Conservation (phyloP, 2,888 invertebrate species). For the Nephrocerus scutellatus region DNA sequence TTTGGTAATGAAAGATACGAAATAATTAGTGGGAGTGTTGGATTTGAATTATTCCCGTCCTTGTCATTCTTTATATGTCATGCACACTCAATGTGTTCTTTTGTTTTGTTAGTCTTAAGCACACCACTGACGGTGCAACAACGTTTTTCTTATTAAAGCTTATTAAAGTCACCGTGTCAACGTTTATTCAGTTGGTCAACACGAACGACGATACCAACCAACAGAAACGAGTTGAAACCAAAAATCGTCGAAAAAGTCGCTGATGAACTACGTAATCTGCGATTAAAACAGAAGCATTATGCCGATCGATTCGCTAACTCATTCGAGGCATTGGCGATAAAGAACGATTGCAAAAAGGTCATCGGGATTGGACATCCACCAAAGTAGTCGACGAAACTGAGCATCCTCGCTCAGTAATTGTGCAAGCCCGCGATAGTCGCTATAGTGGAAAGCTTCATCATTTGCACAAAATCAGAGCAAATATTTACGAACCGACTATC, state of each 20-base stretch:
- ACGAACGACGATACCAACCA: conserved; percentile 12
- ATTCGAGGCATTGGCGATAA: conserved; percentile 7
- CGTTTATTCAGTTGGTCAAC: conserved; percentile 19
- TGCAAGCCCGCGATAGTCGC: conserved; percentile 13
- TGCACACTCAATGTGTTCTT: too few species aligned
- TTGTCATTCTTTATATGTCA: too few species aligned
- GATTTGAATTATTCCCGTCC: too few species aligned
- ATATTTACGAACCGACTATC: too few species aligned
- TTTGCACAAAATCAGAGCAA: too few species aligned
- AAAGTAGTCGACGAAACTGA: conserved; percentile 10
- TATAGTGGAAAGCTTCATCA: conserved; percentile 11
- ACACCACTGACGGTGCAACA: too few species aligned
- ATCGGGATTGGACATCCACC: conserved; percentile 14
- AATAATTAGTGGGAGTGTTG: too few species aligned
- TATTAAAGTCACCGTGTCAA: too few species aligned
- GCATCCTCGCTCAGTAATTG: conserved; percentile 15
- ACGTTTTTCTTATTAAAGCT: too few species aligned
- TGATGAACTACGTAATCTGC: conserved; percentile 6
- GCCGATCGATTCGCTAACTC: conserved; percentile 6
- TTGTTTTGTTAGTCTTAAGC: too few species aligned
- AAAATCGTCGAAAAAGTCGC: conserved; percentile 23
- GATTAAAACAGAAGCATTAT: conserved; percentile 13
- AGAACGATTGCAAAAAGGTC: conserved; percentile 9
- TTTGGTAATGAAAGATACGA: too few species aligned
- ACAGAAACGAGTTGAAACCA: conserved; percentile 7